Base-by-base conservation (phyloP, 2,888 invertebrate genomes). In the Sialis lutaria region DNA sequence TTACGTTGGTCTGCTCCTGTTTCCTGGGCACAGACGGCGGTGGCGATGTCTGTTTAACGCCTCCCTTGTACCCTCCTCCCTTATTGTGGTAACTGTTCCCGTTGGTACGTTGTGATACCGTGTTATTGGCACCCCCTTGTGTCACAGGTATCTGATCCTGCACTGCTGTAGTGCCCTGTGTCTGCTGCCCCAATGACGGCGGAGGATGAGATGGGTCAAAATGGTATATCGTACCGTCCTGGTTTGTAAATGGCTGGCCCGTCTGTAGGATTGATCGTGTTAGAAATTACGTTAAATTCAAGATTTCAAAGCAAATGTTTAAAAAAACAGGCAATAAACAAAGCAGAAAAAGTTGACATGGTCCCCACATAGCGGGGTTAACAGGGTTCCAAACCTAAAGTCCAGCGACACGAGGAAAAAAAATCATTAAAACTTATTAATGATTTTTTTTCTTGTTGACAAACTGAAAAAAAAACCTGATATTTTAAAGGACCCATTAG, bases 171-270 rank as follows among this genome's bases (percentile, higher is more conserved):
- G 22, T 22, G 22, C 4, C 4, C 22, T 22, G 22, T 22, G 22
- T 22, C 22, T 22, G 22, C 22, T 2, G 22, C 22, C 32, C 42
- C 30, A 61, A 52, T n/a, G 56, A 57, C 2, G 59, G 65, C 1
- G 80, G 81, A 8, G 78, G 79, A 59, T 80, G 77, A 37, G 70
- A 67, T 0, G 86, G 85, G 57, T 86, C 82, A 64, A 79, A 85
- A 51, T 80, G 79, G 62, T 88, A 88, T 10, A 83, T 63, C 1
- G 75, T 71, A 10, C 87, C 87, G 58, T 88, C 87, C 0, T 79
- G 67, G 58, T 87, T 87, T 41, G 77, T 77, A 42, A 81, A 73
- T 0, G 86, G 80, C 46, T 80, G 77, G 6, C 85, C 84, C 44
- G 81, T 82, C 73, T 82, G 63, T 41, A 57, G 60, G 53, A 53